phyloP scores from a whole-genome alignment of 2,888 invertebrate species.

The Drosophila nr. perissopoda region DNA sequence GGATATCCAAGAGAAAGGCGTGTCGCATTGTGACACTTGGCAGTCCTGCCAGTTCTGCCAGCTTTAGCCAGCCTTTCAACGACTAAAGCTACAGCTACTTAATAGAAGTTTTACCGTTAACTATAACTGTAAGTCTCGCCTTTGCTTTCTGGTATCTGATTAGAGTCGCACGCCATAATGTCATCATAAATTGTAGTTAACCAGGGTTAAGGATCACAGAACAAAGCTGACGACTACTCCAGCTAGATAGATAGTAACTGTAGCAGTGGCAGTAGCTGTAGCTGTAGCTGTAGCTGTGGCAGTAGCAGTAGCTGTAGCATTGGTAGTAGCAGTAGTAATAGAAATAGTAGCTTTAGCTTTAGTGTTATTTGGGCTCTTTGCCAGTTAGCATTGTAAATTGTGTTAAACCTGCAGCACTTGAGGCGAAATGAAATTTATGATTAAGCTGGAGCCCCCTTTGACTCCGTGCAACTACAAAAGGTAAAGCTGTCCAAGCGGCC shows the following conservation, averaged over 20 bases:
- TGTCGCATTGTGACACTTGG: conserved; percentile 66
- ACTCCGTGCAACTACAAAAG: conserved; percentile 57
- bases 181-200: conserved; percentile 78
- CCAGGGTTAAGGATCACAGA: conserved; percentile 59
- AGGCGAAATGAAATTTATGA: conserved; percentile 72
- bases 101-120: conserved; percentile 44
- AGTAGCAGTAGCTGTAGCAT: neutral
- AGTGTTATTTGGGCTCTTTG: conserved; percentile 1
- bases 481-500: conserved; percentile 54
- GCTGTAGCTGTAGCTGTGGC: no score
- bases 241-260: neutral
- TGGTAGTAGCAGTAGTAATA: neutral
- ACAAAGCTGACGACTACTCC: neutral
- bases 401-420: conserved; percentile 48
- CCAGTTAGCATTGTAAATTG: conserved; percentile 22
- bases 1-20: conserved; percentile 42
- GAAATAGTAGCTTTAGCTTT: neutral
- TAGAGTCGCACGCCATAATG: conserved; percentile 78
- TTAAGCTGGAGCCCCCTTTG: conserved; percentile 63
- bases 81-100: conserved; percentile 28
- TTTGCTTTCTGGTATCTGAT: conserved; percentile 53
- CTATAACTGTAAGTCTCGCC: conserved; percentile 47
- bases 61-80: neutral
- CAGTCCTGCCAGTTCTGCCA: conserved; percentile 4
- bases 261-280: no score